A percentile compares a stretch with the other conserved stretches of the same genome.
phyloP scores from a whole-genome alignment of 1,140 invertebrate species.

The Platyura marginata region DNA sequence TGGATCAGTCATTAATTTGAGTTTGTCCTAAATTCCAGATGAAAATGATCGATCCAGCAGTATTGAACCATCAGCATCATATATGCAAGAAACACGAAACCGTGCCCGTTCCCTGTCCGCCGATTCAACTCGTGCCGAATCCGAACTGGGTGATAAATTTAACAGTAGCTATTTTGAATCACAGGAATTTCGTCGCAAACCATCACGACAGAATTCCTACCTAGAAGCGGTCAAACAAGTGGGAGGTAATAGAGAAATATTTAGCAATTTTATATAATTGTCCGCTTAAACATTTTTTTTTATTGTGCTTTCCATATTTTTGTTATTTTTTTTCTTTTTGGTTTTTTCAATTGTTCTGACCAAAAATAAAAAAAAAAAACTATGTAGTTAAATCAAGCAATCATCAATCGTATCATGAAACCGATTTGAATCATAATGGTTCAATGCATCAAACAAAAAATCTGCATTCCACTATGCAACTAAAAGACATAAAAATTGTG shows the following conservation, averaged over 20 bases:
- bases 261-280: constrained; percentile 8
- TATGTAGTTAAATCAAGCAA: background rate
- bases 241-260: background rate
- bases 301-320: constrained; percentile 13
- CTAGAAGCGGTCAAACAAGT: background rate
- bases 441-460: background rate
- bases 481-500: background rate
- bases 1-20: no score
- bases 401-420: background rate
- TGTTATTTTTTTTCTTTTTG: background rate
- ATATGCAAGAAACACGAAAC: background rate
- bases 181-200: background rate
- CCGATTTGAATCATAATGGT: background rate
- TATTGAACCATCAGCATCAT: background rate
- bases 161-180: background rate
- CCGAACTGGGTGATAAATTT: background rate
- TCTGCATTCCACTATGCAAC: background rate
- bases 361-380: background rate
- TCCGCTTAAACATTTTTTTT: constrained; percentile 8
- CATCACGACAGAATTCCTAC: constrained; percentile 8
- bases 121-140: background rate
- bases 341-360: background rate
- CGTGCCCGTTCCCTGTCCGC: constrained; percentile 1
- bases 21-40: no score
- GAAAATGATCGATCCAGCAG: background rate